Conservation (phyloP, 2,113 vertebrate species). For the Petroica traversi region DNA sequence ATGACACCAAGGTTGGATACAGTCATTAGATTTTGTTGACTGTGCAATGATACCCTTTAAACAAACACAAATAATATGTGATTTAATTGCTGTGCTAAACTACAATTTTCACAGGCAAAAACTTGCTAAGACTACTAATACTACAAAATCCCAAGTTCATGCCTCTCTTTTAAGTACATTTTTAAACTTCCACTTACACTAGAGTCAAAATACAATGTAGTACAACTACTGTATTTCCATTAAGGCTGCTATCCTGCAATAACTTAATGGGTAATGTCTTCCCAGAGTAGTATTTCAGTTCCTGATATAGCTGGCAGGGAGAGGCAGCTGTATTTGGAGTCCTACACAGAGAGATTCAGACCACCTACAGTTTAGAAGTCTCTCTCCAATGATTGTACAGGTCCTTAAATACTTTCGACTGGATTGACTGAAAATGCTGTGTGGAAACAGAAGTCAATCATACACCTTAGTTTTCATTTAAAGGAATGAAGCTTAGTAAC, state of each 20-base stretch:
- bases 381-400: neutral
- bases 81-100: neutral
- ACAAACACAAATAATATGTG: constrained; percentile 8
- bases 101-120: neutral
- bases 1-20: constrained; percentile 97
- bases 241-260: neutral
- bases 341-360: neutral
- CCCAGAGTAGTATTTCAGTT: neutral
- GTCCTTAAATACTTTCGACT: neutral
- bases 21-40: constrained; percentile 95
- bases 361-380: neutral
- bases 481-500: neutral
- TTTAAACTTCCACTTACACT: neutral
- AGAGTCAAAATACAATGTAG: neutral
- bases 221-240: neutral
- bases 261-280: neutral
- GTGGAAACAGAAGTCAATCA: neutral
- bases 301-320: neutral
- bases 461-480: neutral
- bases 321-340: neutral
- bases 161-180: neutral
- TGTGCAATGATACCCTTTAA: constrained; percentile 91
- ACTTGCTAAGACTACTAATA: neutral
- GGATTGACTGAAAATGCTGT: neutral
- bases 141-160: neutral